These are phyloP conservation scores for Zophobas atratus DNA, from an alignment of 1,140 invertebrate genomes.

Conservation along the genomic window DNA sequence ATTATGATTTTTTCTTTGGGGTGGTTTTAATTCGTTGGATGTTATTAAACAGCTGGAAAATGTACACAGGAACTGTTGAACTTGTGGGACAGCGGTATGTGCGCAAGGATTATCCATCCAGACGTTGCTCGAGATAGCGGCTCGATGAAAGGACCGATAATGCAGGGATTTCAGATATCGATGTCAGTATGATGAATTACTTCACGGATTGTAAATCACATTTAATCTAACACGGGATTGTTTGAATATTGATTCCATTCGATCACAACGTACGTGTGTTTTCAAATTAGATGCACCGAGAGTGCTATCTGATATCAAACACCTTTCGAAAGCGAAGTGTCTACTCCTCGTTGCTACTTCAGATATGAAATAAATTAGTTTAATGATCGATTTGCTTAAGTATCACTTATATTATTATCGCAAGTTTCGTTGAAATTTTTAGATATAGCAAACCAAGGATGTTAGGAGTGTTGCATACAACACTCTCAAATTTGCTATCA, in stretches of 20 bases:
- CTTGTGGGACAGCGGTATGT: conserved; percentile 46
- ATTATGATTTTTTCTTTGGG: conserved; percentile 2
- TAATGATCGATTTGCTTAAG: too few species aligned
- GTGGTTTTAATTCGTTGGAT: conserved; percentile 30
- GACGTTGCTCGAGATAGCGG: conserved; percentile 62
- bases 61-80: conserved; percentile 35
- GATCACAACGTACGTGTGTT: conserved; percentile 49
- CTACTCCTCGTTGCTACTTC: too few species aligned
- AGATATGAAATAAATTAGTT: too few species aligned
- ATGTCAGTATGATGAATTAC: conserved; percentile 65
- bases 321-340: too few species aligned
- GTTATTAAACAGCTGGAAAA: conserved; percentile 37
- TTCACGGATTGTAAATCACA: conserved; percentile 66
- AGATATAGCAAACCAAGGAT: too few species aligned
- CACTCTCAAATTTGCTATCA: too few species aligned
- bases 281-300: conserved; percentile 1
- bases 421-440: too few species aligned
- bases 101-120: conserved; percentile 61
- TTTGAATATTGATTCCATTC: conserved; percentile 58
- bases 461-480: too few species aligned
- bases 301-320: too few species aligned
- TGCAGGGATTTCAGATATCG: conserved; percentile 66
- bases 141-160: conserved; percentile 63
- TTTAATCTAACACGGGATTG: conserved; percentile 62
- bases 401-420: too few species aligned